These are phyloP conservation scores for Anniella stebbinsi DNA, from an alignment of 2,797 vertebrate genomes.

Conservation along the genomic window DNA sequence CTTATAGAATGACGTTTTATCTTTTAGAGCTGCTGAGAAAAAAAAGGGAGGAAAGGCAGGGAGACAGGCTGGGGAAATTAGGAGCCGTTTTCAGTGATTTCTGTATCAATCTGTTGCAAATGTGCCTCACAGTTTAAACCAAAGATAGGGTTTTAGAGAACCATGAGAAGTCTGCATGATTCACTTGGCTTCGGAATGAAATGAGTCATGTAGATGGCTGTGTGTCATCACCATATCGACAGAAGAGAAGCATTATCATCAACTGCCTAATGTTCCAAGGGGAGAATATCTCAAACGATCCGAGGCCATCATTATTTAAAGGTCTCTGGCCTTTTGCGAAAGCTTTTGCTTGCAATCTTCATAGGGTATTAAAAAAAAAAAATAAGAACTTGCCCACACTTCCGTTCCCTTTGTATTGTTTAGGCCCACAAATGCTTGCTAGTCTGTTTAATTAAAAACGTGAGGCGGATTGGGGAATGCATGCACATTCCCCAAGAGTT, in stretches of 20 bases:
- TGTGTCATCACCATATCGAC: slow-evolving; percentile 38
- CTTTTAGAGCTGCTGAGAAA: neutral
- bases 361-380: neutral
- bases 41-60: slow-evolving; percentile 6
- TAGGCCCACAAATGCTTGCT: slow-evolving; percentile 7
- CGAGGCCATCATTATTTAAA: slow-evolving; percentile 7
- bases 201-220: slow-evolving; percentile 31
- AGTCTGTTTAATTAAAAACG: slow-evolving; percentile 49
- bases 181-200: neutral
- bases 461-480: neutral
- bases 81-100: neutral
- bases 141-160: slow-evolving; percentile 25
- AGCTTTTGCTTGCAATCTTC: neutral
- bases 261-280: neutral
- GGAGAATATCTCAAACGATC: neutral
- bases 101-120: neutral
- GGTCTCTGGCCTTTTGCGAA: slow-evolving; percentile 10
- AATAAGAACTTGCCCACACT: neutral
- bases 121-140: neutral
- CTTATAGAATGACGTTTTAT: neutral
- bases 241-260: neutral
- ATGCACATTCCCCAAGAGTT: neutral
- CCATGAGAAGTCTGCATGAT: slow-evolving; percentile 2
- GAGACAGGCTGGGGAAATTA: neutral
- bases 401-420: neutral